phyloP scores from a whole-genome alignment of 1,140 invertebrate species.

The Fopius arisanus region DNA sequence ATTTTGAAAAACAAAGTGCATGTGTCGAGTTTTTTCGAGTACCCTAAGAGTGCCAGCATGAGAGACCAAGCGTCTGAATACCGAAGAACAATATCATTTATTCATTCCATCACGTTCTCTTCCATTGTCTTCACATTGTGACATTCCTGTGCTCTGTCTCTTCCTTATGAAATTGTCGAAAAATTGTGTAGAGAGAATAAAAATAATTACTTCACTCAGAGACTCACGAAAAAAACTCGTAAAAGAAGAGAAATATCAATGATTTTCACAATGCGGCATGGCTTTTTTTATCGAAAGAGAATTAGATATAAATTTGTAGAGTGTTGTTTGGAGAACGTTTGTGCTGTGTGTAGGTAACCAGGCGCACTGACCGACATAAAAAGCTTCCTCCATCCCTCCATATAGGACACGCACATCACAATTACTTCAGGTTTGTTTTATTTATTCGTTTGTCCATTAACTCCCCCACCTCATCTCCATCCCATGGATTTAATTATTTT shows the following conservation, averaged over 20 bases:
- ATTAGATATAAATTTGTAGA: slow-evolving; percentile 41
- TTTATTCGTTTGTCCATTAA: slow-evolving; percentile 44
- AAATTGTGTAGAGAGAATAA: not conserved
- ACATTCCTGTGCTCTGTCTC: not conserved
- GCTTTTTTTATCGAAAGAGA: slow-evolving; percentile 2
- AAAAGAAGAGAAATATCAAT: not conserved
- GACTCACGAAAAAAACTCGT: not conserved
- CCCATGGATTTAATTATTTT: slow-evolving; percentile 8
- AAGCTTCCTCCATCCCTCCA: slow-evolving; percentile 53
- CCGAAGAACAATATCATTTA: not conserved
- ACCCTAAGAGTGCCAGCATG: slow-evolving; percentile 1
- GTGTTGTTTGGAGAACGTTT: slow-evolving; percentile 59
- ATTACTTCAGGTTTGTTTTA: slow-evolving; percentile 59
- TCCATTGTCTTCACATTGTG: slow-evolving; percentile 11
- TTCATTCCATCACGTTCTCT: not conserved
- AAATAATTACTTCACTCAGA: not conserved
- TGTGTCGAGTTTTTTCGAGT: not conserved
- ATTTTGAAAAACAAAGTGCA: slow-evolving; percentile 14
- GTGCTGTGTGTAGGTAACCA: slow-evolving; percentile 62
- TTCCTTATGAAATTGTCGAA: not conserved
- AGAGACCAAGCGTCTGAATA: not conserved
- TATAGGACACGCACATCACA: slow-evolving; percentile 51
- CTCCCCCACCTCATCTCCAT: slow-evolving; percentile 28
- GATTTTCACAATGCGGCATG: slow-evolving; percentile 9
- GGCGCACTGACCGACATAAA: slow-evolving; percentile 56